phyloP scores from a whole-genome alignment of 2,113 vertebrate genomes.

The Sporophila hypoxantha region DNA sequence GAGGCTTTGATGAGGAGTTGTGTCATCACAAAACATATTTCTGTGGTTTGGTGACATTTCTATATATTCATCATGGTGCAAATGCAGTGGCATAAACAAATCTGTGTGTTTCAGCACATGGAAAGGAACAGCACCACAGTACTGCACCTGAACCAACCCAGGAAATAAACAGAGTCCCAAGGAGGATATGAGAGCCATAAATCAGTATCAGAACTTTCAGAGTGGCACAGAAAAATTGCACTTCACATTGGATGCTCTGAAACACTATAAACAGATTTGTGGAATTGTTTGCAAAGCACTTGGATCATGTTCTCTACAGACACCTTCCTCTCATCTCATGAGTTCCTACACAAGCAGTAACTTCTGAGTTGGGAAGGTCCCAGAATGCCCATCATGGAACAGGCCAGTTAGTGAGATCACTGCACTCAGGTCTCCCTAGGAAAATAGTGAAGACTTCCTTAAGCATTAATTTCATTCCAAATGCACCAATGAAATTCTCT shows the following conservation, averaged over 20 bases:
- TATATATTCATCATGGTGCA: neutral
- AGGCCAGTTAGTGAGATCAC: neutral
- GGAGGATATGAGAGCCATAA: neutral
- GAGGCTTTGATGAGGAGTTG: neutral
- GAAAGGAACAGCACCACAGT: neutral
- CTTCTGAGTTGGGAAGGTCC: neutral
- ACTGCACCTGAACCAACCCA: neutral
- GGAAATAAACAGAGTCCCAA: neutral
- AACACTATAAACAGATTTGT: neutral
- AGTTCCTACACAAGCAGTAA: neutral
- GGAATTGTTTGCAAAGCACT: neutral
- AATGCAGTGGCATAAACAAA: neutral
- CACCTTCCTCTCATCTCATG: fast-evolving
- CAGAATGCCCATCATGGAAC: neutral
- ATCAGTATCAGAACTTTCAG: neutral
- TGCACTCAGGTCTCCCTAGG: neutral
- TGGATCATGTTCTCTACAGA: neutral
- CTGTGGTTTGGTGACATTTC: neutral
- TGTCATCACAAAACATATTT: neutral
- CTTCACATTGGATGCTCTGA: neutral
- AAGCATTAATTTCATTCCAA: neutral
- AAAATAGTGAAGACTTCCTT: neutral
- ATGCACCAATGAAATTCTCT: neutral
- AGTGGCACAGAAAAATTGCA: neutral
- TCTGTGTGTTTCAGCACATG: neutral